Conservation (phyloP, 2,888 invertebrate species). For the Eilema caniola region DNA sequence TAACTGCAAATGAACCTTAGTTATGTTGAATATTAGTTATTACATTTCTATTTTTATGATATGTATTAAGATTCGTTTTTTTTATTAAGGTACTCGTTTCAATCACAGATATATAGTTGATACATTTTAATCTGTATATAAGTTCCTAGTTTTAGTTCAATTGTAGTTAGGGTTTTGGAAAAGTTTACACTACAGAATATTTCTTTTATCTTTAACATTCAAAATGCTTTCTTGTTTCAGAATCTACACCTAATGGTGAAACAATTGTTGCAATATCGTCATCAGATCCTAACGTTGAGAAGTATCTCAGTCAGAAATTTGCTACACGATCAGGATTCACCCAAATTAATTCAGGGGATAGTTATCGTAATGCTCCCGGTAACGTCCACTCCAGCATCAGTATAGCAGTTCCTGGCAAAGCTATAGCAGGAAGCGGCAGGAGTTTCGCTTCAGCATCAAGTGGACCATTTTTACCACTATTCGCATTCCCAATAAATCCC, state of each 20-base stretch:
- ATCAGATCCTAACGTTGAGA: conserved; percentile 66
- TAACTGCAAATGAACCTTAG: no score
- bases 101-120: no score
- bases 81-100: no score
- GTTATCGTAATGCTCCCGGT: conserved; percentile 28
- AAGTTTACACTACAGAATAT: no score
- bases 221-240: conserved; percentile 52
- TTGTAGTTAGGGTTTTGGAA: no score
- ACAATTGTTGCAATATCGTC: conserved; percentile 69
- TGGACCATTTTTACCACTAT: conserved; percentile 59
- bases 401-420: conserved; percentile 59
- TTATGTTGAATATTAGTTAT: no score
- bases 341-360: conserved; percentile 33
- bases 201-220: not conserved
- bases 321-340: conserved; percentile 46
- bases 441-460: conserved; percentile 61
- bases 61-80: no score
- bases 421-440: conserved; percentile 61
- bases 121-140: no score
- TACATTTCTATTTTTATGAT: no score
- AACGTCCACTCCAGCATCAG: conserved; percentile 57
- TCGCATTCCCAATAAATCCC: conserved; percentile 57
- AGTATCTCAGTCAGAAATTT: conserved; percentile 54
- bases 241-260: conserved; percentile 67
- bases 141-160: no score